Percentiles rank a stretch among this genome's conserved stretches.
phyloP scores from a whole-genome alignment of 2,113 vertebrate genomes.

The Aphelocoma coerulescens region DNA sequence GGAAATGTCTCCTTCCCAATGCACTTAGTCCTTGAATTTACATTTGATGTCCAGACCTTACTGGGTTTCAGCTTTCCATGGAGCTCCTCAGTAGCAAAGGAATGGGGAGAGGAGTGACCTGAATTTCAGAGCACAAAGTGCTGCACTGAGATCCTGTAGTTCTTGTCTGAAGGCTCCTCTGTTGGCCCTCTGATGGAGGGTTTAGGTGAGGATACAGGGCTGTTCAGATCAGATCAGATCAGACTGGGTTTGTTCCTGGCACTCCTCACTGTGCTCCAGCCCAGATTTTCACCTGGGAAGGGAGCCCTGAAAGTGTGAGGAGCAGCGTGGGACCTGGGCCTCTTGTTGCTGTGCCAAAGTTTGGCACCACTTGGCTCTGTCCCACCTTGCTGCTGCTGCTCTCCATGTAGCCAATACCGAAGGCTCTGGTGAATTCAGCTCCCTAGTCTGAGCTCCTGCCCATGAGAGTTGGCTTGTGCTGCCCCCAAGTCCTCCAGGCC shows the following conservation, averaged over 20 bases:
- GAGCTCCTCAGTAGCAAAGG: not conserved
- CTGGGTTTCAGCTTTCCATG: not conserved
- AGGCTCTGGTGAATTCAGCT: not conserved
- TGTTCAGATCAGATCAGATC: not conserved
- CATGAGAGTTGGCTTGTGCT: not conserved
- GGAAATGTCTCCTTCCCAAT: not conserved
- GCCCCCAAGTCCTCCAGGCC: not conserved
- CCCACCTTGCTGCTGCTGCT: not conserved
- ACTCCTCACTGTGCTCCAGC: not conserved
- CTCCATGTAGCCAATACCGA: fast-evolving
- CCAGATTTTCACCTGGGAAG: not conserved
- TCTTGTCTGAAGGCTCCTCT: not conserved
- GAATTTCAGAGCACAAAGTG: not conserved
- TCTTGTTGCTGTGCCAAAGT: not conserved
- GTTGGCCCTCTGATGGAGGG: not conserved
- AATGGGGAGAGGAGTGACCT: not conserved
- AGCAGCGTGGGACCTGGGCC: not conserved
- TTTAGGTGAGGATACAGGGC: not conserved
- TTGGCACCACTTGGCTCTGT: not conserved
- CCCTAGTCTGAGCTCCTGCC: not conserved
- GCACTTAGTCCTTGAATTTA: not conserved
- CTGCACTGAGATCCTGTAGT: not conserved
- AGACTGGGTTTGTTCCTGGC: not conserved
- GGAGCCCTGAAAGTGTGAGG: not conserved
- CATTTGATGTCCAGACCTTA: not conserved